A percentile compares a stretch with the other conserved stretches of the same genome.
Evolutionary conservation across 2,888 invertebrate genomes (phyloP).

Genomic region (Schizaphis graminum): DNA sequence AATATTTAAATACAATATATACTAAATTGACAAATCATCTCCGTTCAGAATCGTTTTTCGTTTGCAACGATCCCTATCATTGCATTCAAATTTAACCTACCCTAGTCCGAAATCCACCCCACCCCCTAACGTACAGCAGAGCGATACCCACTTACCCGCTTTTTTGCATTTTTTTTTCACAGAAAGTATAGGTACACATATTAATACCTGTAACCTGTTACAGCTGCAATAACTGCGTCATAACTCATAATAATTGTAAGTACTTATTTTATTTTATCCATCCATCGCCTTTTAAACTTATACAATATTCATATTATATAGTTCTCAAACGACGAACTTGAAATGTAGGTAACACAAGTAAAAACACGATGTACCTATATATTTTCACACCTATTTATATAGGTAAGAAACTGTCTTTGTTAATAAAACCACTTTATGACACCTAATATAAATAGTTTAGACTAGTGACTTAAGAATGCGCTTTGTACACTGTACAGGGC

Average conservation of each 20-base stretch:
- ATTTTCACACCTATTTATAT: constrained; percentile 26
- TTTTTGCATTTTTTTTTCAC: not conserved
- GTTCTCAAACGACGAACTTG: constrained; percentile 7
- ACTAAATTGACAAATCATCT: too few species aligned
- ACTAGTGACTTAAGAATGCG: not conserved
- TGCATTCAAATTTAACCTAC: too few species aligned
- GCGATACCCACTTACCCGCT: too few species aligned
- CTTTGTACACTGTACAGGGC: not conserved
- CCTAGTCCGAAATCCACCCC: too few species aligned
- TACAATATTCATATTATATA: not conserved
- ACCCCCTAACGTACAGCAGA: too few species aligned
- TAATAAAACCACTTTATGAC: constrained; percentile 37
- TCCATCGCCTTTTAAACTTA: not conserved
- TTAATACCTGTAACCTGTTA: not conserved
- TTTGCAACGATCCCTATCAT: too few species aligned
- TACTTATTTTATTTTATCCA: not conserved
- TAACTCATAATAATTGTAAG: not conserved
- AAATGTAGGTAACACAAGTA: not conserved
- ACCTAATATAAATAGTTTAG: constrained; percentile 3
- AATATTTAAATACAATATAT: too few species aligned
- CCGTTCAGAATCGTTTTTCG: too few species aligned
- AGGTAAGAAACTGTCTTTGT: constrained; percentile 17
- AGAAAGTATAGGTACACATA: too few species aligned
- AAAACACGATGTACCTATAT: not conserved
- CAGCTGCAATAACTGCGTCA: not conserved